Conservation (phyloP, 2,797 vertebrate genomes). For the Setipinna tenuifilis region DNA sequence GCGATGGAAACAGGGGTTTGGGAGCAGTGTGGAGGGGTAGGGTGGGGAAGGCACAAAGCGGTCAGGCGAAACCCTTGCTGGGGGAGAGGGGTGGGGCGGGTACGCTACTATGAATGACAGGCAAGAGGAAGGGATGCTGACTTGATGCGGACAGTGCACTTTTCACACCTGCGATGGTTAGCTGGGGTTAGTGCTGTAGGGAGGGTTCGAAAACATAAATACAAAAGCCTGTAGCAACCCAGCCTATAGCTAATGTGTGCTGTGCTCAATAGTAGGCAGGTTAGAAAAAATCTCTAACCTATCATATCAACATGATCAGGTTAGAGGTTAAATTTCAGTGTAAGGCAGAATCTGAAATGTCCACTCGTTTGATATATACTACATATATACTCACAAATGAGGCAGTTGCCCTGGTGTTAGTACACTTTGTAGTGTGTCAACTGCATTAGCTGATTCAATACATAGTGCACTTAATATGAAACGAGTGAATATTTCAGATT, state of each 20-base stretch:
- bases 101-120: background rate
- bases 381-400: too few relatives aligned
- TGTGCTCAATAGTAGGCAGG: background rate
- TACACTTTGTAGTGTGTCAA: too few relatives aligned
- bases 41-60: background rate
- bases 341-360: too few relatives aligned
- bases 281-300: background rate
- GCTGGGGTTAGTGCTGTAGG: background rate
- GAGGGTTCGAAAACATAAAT: background rate
- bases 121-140: slow-evolving; percentile 5
- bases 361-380: too few relatives aligned
- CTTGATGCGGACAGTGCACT: background rate
- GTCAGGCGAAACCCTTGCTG: background rate
- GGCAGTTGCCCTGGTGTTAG: too few relatives aligned
- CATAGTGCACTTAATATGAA: too few relatives aligned
- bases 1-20: slow-evolving; percentile 2
- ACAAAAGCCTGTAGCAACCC: background rate
- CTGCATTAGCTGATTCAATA: too few relatives aligned
- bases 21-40: background rate
- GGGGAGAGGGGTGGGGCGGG: background rate
- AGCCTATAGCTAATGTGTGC: background rate
- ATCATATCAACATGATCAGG: background rate
- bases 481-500: too few relatives aligned
- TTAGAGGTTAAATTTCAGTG: background rate
- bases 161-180: slow-evolving; percentile 10